Evolutionary conservation across 1,140 invertebrate genomes (phyloP).

Genomic region (Chionoecetes opilio): DNA sequence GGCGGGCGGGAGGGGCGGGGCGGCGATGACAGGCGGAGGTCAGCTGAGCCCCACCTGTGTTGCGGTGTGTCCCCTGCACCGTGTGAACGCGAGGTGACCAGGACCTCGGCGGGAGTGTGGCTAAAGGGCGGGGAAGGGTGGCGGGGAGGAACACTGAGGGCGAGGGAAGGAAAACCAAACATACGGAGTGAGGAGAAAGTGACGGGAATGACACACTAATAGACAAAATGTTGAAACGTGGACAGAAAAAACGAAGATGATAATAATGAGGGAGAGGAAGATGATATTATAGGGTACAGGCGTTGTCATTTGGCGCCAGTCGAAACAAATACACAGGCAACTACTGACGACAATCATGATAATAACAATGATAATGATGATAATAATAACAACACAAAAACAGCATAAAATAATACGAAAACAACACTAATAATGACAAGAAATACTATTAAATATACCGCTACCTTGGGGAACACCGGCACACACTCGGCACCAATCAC

Average conservation of each 20-base stretch:
- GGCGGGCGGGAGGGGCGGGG: background rate
- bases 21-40: slow-evolving; percentile 47
- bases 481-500: too few species aligned
- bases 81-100: background rate
- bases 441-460: background rate
- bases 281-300: too few species aligned
- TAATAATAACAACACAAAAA: background rate
- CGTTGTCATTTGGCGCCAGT: too few species aligned
- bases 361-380: background rate
- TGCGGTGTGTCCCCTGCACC: background rate
- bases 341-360: background rate
- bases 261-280: too few species aligned
- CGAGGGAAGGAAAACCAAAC: background rate
- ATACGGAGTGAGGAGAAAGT: background rate
- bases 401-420: background rate
- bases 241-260: background rate
- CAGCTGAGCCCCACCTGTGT: slow-evolving; percentile 66
- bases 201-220: background rate
- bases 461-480: too few species aligned
- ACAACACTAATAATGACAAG: background rate
- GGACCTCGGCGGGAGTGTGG: too few species aligned
- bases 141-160: background rate
- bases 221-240: background rate
- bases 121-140: too few species aligned
- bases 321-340: background rate